A percentile compares a stretch with the other conserved stretches of the same genome.
Evolutionary conservation across 2,888 invertebrate species (phyloP).

Genomic region (Tinea pellionella): DNA sequence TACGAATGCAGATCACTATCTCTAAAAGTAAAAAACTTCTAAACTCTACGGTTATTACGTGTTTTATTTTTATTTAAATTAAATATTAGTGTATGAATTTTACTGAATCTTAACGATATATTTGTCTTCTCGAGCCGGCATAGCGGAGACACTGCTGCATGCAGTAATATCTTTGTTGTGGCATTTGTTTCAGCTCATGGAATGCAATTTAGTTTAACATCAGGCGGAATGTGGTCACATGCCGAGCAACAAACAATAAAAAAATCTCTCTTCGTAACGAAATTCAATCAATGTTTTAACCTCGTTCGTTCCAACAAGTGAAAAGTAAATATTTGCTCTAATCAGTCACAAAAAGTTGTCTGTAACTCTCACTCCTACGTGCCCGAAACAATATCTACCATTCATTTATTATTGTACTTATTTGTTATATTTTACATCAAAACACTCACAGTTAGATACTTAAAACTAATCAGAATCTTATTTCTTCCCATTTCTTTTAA

Average conservation of each 20-base stretch:
- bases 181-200: too few relatives aligned
- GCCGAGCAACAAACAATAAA: too few relatives aligned
- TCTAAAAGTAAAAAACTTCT: neutral
- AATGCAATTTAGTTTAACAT: too few relatives aligned
- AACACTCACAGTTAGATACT: too few relatives aligned
- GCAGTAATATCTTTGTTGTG: too few relatives aligned
- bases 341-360: slow-evolving; percentile 32
- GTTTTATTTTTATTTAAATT: neutral
- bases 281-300: slow-evolving; percentile 10
- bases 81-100: too few relatives aligned
- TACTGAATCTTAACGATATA: too few relatives aligned
- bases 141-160: too few relatives aligned
- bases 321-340: slow-evolving; percentile 37
- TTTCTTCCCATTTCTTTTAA: too few relatives aligned
- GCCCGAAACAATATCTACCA: slow-evolving; percentile 23
- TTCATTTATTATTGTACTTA: neutral
- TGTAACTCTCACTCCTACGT: slow-evolving; percentile 23
- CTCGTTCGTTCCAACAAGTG: slow-evolving; percentile 23
- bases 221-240: too few relatives aligned
- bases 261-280: neutral
- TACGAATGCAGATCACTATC: neutral
- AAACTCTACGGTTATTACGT: neutral
- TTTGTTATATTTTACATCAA: neutral
- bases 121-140: too few relatives aligned
- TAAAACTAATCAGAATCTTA: too few relatives aligned